Evolutionary conservation across 2,797 vertebrate genomes (phyloP), one percentile per base, ranked within the genome.

Genomic region (Anas capensis): DNA sequence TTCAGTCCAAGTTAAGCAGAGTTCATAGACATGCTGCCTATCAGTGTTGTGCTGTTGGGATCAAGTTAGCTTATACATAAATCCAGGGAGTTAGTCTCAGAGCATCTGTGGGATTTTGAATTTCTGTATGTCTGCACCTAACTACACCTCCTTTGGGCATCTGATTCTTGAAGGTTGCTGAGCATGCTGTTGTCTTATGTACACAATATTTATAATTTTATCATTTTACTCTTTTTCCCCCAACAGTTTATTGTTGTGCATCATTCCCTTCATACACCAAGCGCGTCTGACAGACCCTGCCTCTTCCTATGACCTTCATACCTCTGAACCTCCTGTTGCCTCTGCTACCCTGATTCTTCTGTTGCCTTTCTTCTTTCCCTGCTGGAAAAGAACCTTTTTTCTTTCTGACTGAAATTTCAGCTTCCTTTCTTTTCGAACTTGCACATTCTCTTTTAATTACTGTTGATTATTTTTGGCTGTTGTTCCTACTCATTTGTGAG

Each of bases 251-350:
- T 95, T 98, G 98, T 97, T 98, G 98, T 97, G 98, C 97, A 60
- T 97, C 98, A 95, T 98, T 99, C 97, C 98, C 98, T 96, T 97
- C 99, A 95, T 99, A 98, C 71, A 97, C 98, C 98, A 99, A 98
- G 98, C 98, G 96, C 96, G 96, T 98, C 97, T 99, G 98, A 99
- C n/a, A 97, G 98, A 97, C 82, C 90, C 96, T 96, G 92, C 96
- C 95, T 96, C 97, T 94, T 92, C 96, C 90, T 96, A 93, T 92
- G 97, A 97, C 93, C 96, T 98, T 95, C 96, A 86, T 86, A 93
- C 92, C 97, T 90, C 95, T 95, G 96, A 92, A 91, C 81, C 40
- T 95, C 93, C 96, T 66, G 49, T 95, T 97, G 97, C 96, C 88
- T 97, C 97, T 96, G 87, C 97, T 95, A 51, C 73, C 92, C 91